phyloP scores from a whole-genome alignment of 2,888 invertebrate species.

The Sphaerophoria rueppellii region DNA sequence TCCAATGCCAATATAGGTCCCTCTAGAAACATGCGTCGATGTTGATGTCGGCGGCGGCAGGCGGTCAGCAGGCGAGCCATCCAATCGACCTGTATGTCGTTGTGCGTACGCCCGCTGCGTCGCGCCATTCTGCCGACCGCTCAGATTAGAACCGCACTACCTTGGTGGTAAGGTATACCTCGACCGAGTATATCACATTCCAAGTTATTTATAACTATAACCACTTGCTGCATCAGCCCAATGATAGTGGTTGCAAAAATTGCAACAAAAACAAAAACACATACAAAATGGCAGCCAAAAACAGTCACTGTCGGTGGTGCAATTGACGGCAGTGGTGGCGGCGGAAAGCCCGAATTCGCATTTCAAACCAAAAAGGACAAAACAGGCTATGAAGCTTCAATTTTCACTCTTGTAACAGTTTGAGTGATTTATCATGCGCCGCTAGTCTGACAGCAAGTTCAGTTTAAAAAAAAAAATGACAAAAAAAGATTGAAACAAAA shows the following conservation, averaged over 20 bases:
- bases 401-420: constrained; percentile 70
- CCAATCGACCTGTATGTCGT: constrained; percentile 70
- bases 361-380: constrained; percentile 58
- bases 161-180: constrained; percentile 59
- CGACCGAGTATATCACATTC: constrained; percentile 75
- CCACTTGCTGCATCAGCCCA: constrained; percentile 54
- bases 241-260: constrained; percentile 2
- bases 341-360: constrained; percentile 39
- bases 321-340: constrained; percentile 9
- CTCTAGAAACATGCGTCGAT: constrained; percentile 49
- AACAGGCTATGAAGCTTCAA: constrained; percentile 69
- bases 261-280: constrained; percentile 47
- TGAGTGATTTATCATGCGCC: constrained; percentile 72
- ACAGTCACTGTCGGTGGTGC: background rate
- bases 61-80: constrained; percentile 70
- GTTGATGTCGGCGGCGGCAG: constrained; percentile 59
- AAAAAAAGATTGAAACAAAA: constrained; percentile 26
- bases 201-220: constrained; percentile 75
- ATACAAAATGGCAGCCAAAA: constrained; percentile 67
- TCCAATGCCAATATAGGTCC: constrained; percentile 48
- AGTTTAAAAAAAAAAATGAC: constrained; percentile 39
- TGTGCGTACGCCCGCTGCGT: constrained; percentile 60
- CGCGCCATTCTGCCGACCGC: background rate
- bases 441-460: constrained; percentile 68
- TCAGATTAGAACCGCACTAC: constrained; percentile 60